These are phyloP conservation scores for Perognathus longimembris DNA, from an alignment of 2,113 vertebrate genomes.

Conservation along the genomic window DNA sequence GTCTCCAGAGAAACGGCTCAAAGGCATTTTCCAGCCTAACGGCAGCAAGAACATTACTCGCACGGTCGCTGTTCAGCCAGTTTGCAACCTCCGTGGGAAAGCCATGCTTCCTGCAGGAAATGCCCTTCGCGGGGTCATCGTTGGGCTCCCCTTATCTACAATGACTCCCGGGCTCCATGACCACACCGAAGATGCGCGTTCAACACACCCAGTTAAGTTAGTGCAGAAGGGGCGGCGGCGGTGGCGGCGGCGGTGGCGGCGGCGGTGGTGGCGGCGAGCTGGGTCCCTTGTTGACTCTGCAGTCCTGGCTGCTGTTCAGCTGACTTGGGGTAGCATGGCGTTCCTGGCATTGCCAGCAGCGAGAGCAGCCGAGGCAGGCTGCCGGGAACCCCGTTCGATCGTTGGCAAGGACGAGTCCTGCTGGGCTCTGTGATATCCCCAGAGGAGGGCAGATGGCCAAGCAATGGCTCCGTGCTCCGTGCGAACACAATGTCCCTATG, in stretches of 20 bases:
- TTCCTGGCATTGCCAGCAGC: slow-evolving; percentile 50
- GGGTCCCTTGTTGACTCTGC: slow-evolving; percentile 56
- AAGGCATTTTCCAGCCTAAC: slow-evolving; percentile 22
- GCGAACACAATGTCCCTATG: slow-evolving; percentile 58
- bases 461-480: slow-evolving; percentile 48
- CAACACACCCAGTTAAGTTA: not conserved
- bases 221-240: not conserved
- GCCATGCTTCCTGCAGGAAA: not conserved
- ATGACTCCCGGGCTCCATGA: not conserved
- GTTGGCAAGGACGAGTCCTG: not conserved
- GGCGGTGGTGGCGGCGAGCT: too few relatives aligned
- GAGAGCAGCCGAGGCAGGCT: slow-evolving; percentile 16
- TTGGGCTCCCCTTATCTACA: not conserved
- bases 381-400: slow-evolving; percentile 50
- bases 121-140: not conserved
- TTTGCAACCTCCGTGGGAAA: not conserved
- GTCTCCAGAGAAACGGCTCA: slow-evolving; percentile 44
- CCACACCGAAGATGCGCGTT: not conserved
- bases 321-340: slow-evolving; percentile 52
- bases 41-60: not conserved
- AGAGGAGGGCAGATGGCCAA: slow-evolving; percentile 70
- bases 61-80: not conserved
- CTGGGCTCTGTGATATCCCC: slow-evolving; percentile 47
- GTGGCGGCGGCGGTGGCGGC: too few relatives aligned
- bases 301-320: slow-evolving; percentile 80